Evolutionary conservation across 2,888 invertebrate genomes (phyloP), one percentile per base, ranked within the genome.

Genomic region (Tupiocoris notatus): DNA sequence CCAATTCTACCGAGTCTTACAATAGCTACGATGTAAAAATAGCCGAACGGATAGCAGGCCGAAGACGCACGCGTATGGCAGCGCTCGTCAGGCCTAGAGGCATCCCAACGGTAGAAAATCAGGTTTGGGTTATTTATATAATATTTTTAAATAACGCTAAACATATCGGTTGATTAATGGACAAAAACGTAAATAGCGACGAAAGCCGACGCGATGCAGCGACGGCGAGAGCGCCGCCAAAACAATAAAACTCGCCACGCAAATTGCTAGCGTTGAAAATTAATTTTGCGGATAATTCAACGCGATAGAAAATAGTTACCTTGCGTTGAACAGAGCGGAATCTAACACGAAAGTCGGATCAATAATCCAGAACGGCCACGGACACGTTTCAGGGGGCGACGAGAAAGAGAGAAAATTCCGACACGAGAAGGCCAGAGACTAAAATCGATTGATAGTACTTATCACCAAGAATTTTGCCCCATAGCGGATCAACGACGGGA

Each of bases 361-460:
- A 70, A 70, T 70, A 70, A 67, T 23, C 61, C 61, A 61, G 17
- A 57, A 23, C 7, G n/a, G 23, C 39, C 68, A 57, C 57, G 54
- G 70, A 70, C 70, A 70, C 70, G 70, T 70, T 70, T 59, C 70
- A 70, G 20, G 61, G 39, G 70, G 70, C 12, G 57, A 61, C 59
- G 58, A 61, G 70, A 70, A 24, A 68, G 59, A 68, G 24, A 70
- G 61, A 59, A 59, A 59, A n/a, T n/a, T 23, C 24, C 59, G 57
- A 57, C 16, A n/a, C n/a, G n/a, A n/a, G n/a, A 67, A 56, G 9
- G 24, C 24, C 0, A 56, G 67, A 18, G 21, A 57, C n/a, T n/a
- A n/a, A n/a, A n/a, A n/a, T n/a, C n/a, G n/a, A n/a, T n/a, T n/a
- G n/a, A n/a, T n/a, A n/a, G n/a, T n/a, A n/a, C n/a, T n/a, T n/a